A percentile compares a stretch with the other conserved stretches of the same genome.
Conservation (phyloP, 1,140 invertebrate genomes). For the Scaptomyza graminum region DNA sequence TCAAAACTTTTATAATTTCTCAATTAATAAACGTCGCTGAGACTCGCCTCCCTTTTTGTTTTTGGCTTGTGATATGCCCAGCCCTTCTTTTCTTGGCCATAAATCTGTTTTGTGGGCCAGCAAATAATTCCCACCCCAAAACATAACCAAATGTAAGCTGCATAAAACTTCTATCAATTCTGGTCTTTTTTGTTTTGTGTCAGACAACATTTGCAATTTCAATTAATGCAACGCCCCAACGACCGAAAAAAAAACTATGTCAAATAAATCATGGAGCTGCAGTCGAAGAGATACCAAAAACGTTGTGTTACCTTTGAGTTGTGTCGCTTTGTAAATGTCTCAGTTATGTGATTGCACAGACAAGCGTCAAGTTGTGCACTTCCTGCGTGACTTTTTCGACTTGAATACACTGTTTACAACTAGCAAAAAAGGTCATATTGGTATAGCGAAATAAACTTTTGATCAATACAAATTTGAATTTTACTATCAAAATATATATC, state of each 20-base stretch:
- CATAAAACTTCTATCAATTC: constrained; percentile 76
- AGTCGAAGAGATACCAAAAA: neutral
- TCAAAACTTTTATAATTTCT: constrained; percentile 63
- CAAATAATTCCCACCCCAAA: constrained; percentile 50
- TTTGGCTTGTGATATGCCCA: constrained; percentile 23
- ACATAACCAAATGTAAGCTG: constrained; percentile 32
- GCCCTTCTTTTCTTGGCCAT: constrained; percentile 58
- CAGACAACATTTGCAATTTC: constrained; percentile 74
- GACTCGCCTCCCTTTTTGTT: constrained; percentile 26
- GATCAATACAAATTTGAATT: too few relatives aligned
- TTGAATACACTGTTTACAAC: neutral
- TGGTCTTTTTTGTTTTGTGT: constrained; percentile 4
- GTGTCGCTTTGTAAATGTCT: constrained; percentile 41
- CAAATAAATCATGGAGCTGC: constrained; percentile 72
- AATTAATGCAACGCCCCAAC: constrained; percentile 78
- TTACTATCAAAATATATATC: too few relatives aligned
- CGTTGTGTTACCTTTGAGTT: constrained; percentile 21
- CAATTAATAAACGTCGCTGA: constrained; percentile 72
- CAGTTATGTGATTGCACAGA: constrained; percentile 37
- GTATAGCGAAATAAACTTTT: neutral
- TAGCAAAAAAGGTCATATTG: neutral
- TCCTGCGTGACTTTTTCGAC: constrained; percentile 43
- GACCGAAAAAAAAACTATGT: constrained; percentile 58
- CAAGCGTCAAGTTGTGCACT: constrained; percentile 59
- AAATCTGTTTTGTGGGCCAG: constrained; percentile 51